Conservation (phyloP, 2,797 vertebrate species). For the Takifugu ocellatus region DNA sequence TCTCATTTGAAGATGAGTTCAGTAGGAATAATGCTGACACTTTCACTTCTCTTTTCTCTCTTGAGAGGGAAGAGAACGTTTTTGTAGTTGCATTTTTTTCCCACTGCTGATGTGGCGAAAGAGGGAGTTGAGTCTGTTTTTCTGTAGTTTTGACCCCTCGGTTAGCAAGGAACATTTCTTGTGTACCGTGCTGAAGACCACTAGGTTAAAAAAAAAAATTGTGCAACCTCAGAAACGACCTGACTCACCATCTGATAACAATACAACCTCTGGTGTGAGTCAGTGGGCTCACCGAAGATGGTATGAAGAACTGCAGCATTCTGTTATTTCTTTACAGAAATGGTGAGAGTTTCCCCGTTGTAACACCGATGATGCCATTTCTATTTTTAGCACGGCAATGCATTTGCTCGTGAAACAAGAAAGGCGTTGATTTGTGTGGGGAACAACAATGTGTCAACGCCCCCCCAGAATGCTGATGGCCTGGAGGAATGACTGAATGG, state of each 20-base stretch:
- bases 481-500: constrained; percentile 61
- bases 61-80: constrained; percentile 3
- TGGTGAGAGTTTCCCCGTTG: too few species aligned
- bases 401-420: constrained; percentile 6
- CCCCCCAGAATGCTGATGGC: constrained; percentile 55
- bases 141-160: neutral
- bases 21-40: constrained; percentile 22
- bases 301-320: constrained; percentile 3
- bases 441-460: constrained; percentile 38
- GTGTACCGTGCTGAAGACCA: too few species aligned
- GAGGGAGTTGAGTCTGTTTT: constrained; percentile 3
- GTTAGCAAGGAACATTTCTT: neutral
- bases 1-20: too few species aligned
- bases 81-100: constrained; percentile 16
- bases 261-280: too few species aligned
- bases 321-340: neutral
- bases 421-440: constrained; percentile 33
- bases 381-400: constrained; percentile 10
- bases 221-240: too few species aligned
- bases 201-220: too few species aligned
- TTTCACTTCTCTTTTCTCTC: constrained; percentile 20
- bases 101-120: constrained; percentile 12
- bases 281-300: neutral
- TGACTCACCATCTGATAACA: neutral
- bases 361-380: neutral